These are phyloP conservation scores for Xiphophorus couchianus DNA, from an alignment of 2,113 vertebrate genomes.

Conservation along the genomic window DNA sequence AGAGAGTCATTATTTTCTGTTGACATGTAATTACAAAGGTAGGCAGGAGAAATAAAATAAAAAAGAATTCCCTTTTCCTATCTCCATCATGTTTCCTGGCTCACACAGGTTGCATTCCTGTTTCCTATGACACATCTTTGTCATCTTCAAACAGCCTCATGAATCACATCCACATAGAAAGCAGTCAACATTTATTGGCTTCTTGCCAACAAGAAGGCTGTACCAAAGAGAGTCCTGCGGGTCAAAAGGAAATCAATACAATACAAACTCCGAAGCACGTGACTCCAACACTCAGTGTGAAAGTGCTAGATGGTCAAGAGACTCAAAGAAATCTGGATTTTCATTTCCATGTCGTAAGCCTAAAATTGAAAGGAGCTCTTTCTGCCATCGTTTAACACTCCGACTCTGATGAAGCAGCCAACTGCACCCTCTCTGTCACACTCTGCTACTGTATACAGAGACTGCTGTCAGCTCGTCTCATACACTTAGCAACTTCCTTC, in stretches of 20 bases:
- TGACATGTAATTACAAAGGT: conserved; percentile 32
- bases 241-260: conserved; percentile 2
- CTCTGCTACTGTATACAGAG: conserved; percentile 20
- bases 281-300: neutral
- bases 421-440: conserved; percentile 1
- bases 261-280: neutral
- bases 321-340: neutral
- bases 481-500: conserved; percentile 21
- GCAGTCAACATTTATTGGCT: conserved; percentile 2
- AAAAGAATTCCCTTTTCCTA: conserved; percentile 1
- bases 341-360: neutral
- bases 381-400: conserved; percentile 1
- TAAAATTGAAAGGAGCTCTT: neutral
- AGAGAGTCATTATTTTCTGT: conserved; percentile 33
- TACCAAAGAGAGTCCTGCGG: conserved; percentile 6
- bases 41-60: neutral
- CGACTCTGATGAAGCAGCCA: conserved; percentile 13
- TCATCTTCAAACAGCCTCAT: neutral
- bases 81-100: neutral
- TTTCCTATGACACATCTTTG: neutral
- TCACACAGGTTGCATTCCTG: neutral
- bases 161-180: conserved; percentile 4
- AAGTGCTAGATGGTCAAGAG: neutral
- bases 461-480: conserved; percentile 11
- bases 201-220: conserved; percentile 3